Evolutionary conservation across 2,888 invertebrate genomes (phyloP), one percentile per base, ranked within the genome.

Genomic region (Camptogramma bilineatum): DNA sequence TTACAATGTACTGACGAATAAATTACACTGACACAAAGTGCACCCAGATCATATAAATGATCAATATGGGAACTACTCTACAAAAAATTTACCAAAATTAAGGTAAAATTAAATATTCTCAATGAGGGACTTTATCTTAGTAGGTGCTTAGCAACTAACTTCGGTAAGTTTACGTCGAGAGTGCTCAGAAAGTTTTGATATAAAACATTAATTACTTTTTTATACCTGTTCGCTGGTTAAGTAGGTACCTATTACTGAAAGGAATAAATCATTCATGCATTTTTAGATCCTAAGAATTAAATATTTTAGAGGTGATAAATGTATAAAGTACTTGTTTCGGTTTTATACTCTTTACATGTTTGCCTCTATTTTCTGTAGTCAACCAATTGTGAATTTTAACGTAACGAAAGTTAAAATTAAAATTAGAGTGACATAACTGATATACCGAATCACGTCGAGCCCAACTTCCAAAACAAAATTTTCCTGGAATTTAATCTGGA

Each of bases 181-280:
- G 55, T 71, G 69, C 73, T 65, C 63, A 58, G 63, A 69, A 77
- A 78, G 66, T 75, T 77, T 73, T 72, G 62, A 72, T 73, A 71
- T 71, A 58, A 73, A 76, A 75, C 70, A 74, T 74, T 78, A 50
- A 66, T 61, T 54, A 47, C 34, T 19, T 42, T 52, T 64, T 44
- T 42, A 55, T 48, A 39, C 34, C 18, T 17, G 9, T 4, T 16
- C 16, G 13, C 24, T 24, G 9, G 24, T 1, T n/a, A 21, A 21
- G 21, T 21, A 21, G 28, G 28, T 8, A n/a, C n/a, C n/a, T n/a
- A 28, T 28, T 28, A 28, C 28, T 28, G 28, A 28, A 28, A 28
- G 4, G 5, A 28, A 21, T 21, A 21, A 21, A 21, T 3, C 21
- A 21, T 21, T 21, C 4, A 21, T 3, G 21, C 4, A 21, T 3